phyloP scores from a whole-genome alignment of 1,140 invertebrate genomes.

The Drosophila carrolli region DNA sequence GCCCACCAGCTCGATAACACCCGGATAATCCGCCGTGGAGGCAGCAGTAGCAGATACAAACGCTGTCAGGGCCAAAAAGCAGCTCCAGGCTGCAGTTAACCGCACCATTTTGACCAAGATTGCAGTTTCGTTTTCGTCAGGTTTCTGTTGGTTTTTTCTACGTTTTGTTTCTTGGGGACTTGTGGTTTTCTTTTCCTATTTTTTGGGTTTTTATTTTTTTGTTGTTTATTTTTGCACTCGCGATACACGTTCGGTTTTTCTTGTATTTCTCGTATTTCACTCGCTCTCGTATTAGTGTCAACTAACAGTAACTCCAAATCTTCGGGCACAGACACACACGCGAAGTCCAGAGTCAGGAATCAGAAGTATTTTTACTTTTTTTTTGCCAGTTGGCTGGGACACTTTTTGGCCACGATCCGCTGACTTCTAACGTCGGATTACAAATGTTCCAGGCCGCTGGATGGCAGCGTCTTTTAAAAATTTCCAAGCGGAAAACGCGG shows the following conservation, averaged over 20 bases:
- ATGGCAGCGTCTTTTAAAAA: conserved; percentile 84
- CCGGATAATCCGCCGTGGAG: conserved; percentile 65
- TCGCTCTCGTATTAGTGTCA: conserved; percentile 76
- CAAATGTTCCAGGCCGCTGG: conserved; percentile 81
- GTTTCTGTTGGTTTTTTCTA: conserved; percentile 6
- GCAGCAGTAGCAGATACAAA: conserved; percentile 18
- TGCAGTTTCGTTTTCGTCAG: conserved; percentile 27
- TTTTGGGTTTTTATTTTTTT: conserved; percentile 15
- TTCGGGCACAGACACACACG: conserved; percentile 42
- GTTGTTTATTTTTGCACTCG: conserved; percentile 34
- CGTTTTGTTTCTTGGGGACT: conserved; percentile 1
- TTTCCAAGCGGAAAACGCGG: conserved; percentile 73
- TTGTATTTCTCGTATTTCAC: conserved; percentile 45
- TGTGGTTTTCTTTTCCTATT: conserved; percentile 7
- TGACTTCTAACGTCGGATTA: conserved; percentile 81
- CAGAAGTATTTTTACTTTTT: conserved; percentile 31
- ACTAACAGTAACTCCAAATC: conserved; percentile 77
- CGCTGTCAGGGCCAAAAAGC: conserved; percentile 54
- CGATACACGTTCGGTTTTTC: conserved; percentile 44
- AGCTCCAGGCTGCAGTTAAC: conserved; percentile 66
- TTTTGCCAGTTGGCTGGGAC: conserved; percentile 11
- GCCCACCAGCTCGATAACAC: conserved; percentile 81
- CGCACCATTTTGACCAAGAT: conserved; percentile 51
- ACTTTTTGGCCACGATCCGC: conserved; percentile 56
- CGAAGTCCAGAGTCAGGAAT: conserved; percentile 34